Conservation (phyloP, 2,888 invertebrate genomes). For the Biston betularia region DNA sequence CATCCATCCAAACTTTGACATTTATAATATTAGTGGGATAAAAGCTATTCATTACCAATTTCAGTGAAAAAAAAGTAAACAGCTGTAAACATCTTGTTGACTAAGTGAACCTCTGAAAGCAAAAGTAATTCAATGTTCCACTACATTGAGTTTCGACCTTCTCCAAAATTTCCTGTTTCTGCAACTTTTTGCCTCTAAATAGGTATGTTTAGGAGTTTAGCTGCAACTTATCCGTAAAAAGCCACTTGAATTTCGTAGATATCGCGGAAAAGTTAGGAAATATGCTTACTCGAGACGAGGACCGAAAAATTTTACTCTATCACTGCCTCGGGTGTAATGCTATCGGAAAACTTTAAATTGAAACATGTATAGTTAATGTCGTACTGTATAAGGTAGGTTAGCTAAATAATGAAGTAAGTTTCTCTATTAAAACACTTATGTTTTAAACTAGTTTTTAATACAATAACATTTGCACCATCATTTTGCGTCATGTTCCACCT, state of each 20-base stretch:
- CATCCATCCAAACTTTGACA: too few species aligned
- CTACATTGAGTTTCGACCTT: slow-evolving; percentile 18
- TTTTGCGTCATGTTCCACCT: neutral
- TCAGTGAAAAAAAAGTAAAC: neutral
- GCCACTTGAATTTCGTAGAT: slow-evolving; percentile 32
- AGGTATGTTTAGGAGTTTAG: slow-evolving; percentile 21
- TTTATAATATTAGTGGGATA: too few species aligned
- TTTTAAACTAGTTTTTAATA: neutral
- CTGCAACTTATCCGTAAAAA: slow-evolving; percentile 18
- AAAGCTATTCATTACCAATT: neutral
- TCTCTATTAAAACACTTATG: neutral
- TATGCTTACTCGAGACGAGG: slow-evolving; percentile 30
- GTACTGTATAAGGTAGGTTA: slow-evolving; percentile 3
- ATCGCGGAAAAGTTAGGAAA: slow-evolving; percentile 34
- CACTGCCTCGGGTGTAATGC: slow-evolving; percentile 36
- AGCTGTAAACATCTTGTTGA: slow-evolving; percentile 10
- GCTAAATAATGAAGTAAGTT: slow-evolving; percentile 8
- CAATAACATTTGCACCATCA: neutral
- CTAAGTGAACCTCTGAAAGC: slow-evolving; percentile 18
- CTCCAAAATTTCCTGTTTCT: slow-evolving; percentile 12
- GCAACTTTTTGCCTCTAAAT: slow-evolving; percentile 14
- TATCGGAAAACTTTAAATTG: slow-evolving; percentile 45
- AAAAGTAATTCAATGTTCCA: slow-evolving; percentile 29
- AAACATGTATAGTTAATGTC: slow-evolving; percentile 42
- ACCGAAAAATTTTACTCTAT: slow-evolving; percentile 37